Evolutionary conservation across 2,888 invertebrate genomes (phyloP), one percentile per base, ranked within the genome.

Genomic region (Spialia ferax): DNA sequence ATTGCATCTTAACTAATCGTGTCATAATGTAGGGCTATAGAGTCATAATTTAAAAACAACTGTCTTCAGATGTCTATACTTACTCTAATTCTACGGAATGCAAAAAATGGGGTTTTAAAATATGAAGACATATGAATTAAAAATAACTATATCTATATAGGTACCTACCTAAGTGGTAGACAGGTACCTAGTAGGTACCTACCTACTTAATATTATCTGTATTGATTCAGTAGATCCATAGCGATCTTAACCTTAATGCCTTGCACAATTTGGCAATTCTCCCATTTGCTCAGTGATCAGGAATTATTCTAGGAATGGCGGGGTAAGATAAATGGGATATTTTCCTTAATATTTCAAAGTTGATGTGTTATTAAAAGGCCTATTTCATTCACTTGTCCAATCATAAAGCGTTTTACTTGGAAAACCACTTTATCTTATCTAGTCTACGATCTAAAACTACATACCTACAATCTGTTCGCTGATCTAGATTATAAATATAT

Each of bases 251-350:
- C 55, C 54, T 56, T 56, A 48, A 50, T 64, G 35, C 23, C 32
- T 26, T 59, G 20, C 18, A 42, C 57, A 26, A 52, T 52, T 65
- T 65, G 65, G 65, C 65, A 65, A 65, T 1, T 8, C n/a, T 52
- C 65, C 57, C 50, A 50, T 56, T 57, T 45, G 45, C 48, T 48
- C 22, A 38, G 29, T 52, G 26, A 13, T 50, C 18, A 11, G 23
- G n/a, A 52, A 59, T 65, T 52, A 65, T 65, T 65, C 65, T 52
- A 65, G 29, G 65, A 65, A 59, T 65, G 65, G 65, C 23, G 7
- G 32, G 23, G 50, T 50, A 52, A 38, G 57, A 65, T 65, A 18
- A 52, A 59, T 65, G 26, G 52, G 13, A 26, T 50, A 38, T 59
- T 59, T 52, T 38, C 35, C 22, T 45, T n/a, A n/a, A 42, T 55